A percentile compares a stretch with the other conserved stretches of the same genome.
phyloP scores from a whole-genome alignment of 2,113 vertebrate genomes.

The Apteryx mantelli region DNA sequence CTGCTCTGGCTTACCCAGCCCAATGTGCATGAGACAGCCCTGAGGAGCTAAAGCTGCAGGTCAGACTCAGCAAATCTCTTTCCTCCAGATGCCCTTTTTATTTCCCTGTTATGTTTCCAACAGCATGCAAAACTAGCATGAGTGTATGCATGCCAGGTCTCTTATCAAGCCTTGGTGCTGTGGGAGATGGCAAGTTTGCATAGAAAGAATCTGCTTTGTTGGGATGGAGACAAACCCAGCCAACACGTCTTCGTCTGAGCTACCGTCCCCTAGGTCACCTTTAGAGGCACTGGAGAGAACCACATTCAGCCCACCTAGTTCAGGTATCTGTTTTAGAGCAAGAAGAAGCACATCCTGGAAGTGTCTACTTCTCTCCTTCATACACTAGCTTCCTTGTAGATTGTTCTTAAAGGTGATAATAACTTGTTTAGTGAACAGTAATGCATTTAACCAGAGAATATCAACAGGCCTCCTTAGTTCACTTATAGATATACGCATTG shows the following conservation, averaged over 20 bases:
- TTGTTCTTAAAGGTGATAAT: neutral
- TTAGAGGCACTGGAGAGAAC: neutral
- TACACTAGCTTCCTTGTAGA: neutral
- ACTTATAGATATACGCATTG: neutral
- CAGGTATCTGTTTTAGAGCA: neutral
- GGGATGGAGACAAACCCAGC: neutral
- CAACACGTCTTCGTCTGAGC: neutral
- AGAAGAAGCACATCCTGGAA: neutral
- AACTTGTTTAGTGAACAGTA: neutral
- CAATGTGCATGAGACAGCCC: neutral
- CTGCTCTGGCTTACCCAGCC: neutral
- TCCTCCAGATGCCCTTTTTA: neutral
- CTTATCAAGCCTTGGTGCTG: neutral
- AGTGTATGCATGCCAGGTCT: neutral
- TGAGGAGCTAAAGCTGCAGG: neutral
- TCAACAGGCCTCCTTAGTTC: neutral
- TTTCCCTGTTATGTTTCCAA: neutral
- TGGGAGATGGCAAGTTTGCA: neutral
- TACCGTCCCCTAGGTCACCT: neutral
- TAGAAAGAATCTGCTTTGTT: neutral
- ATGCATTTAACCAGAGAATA: neutral
- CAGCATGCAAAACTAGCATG: neutral
- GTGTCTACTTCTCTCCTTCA: neutral
- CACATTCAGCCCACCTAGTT: fast-evolving
- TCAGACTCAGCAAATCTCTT: neutral